Percentiles rank a stretch among this genome's conserved stretches.
These are phyloP conservation scores for Noctua comes DNA, from an alignment of 2,888 invertebrate species.

Conservation along the genomic window DNA sequence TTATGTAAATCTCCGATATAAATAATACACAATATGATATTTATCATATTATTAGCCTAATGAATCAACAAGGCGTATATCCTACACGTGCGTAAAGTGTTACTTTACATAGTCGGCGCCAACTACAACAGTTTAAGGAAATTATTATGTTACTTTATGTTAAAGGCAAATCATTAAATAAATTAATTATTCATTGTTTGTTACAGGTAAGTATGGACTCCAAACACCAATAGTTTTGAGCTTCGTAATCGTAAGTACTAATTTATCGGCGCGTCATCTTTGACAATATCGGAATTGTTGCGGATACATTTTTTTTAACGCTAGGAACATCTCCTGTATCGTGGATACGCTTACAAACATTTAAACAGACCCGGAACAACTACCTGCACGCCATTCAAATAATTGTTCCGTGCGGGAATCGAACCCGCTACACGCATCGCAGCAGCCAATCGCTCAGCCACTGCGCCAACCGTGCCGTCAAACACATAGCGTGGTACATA, in stretches of 20 bases:
- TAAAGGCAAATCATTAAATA: slow-evolving; percentile 40
- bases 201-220: slow-evolving; percentile 66
- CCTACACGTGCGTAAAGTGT: slow-evolving; percentile 35
- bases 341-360: too few relatives aligned
- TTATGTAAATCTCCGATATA: slow-evolving; percentile 38
- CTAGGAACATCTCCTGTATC: too few relatives aligned
- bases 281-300: not conserved
- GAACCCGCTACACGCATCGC: too few relatives aligned
- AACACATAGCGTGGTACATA: too few relatives aligned
- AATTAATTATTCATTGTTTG: slow-evolving; percentile 38
- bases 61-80: slow-evolving; percentile 37
- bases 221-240: slow-evolving; percentile 6
- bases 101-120: slow-evolving; percentile 61
- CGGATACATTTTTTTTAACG: too few relatives aligned
- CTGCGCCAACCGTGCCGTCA: too few relatives aligned
- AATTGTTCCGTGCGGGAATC: too few relatives aligned
- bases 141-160: slow-evolving; percentile 38
- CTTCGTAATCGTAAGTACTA: slow-evolving; percentile 53
- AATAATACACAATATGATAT: slow-evolving; percentile 30
- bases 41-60: slow-evolving; percentile 44
- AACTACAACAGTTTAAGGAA: slow-evolving; percentile 30
- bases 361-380: too few relatives aligned
- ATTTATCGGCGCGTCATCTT: not conserved
- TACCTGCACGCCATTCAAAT: too few relatives aligned
- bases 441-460: too few relatives aligned